These are phyloP conservation scores for Misgurnus mizolepis DNA, from an alignment of 2,113 vertebrate species.

Conservation along the genomic window DNA sequence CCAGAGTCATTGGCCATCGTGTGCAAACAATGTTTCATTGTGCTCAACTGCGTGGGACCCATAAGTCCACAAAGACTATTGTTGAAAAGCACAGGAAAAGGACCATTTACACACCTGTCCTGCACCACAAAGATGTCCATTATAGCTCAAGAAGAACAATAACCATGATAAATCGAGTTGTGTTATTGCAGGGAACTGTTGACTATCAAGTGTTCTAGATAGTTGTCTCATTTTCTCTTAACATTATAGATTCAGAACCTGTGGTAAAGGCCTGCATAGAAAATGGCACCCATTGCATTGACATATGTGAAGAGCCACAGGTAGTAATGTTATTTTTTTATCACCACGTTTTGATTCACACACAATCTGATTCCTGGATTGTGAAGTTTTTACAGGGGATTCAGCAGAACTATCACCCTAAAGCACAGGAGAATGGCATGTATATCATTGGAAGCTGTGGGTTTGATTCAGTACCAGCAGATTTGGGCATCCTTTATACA, in stretches of 20 bases:
- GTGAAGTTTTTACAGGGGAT: slow-evolving; percentile 88
- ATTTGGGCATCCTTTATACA: slow-evolving; percentile 91
- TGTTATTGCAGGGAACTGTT: slow-evolving; percentile 12
- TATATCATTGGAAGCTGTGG: slow-evolving; percentile 85
- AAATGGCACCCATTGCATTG: slow-evolving; percentile 88
- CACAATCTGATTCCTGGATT: neutral
- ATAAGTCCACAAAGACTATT: slow-evolving; percentile 74
- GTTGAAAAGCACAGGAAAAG: neutral
- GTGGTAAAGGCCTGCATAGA: slow-evolving; percentile 92
- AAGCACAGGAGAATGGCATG: slow-evolving; percentile 85
- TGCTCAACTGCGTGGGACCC: slow-evolving; percentile 93
- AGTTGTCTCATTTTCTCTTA: slow-evolving; percentile 28
- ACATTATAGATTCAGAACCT: slow-evolving; percentile 90
- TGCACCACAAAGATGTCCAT: neutral
- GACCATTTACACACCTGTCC: slow-evolving; percentile 17
- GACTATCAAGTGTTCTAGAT: neutral
- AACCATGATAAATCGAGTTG: slow-evolving; percentile 5
- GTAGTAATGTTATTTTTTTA: slow-evolving; percentile 64
- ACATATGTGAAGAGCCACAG: slow-evolving; percentile 92
- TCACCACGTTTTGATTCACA: neutral
- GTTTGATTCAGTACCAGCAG: slow-evolving; percentile 93
- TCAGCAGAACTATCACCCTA: slow-evolving; percentile 83
- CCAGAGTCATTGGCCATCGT: slow-evolving; percentile 83
- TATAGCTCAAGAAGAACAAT: neutral
- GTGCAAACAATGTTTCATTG: slow-evolving; percentile 86